Conservation (phyloP, 2,888 invertebrate genomes). For the Sinelater perroti region DNA sequence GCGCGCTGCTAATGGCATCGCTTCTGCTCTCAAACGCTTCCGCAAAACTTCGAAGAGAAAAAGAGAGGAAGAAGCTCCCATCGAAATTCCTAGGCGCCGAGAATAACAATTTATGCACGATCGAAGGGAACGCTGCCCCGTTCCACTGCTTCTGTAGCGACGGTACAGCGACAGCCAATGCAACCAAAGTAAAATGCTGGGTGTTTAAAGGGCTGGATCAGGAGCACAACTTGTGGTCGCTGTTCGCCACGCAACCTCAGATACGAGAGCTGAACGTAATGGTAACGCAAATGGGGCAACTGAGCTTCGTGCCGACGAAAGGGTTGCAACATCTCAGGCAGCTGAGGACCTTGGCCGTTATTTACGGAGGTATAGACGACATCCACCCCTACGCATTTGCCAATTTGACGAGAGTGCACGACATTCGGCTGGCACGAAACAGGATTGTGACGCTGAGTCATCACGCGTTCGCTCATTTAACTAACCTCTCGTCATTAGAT, state of each 20-base stretch:
- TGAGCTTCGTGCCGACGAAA: conserved; percentile 77
- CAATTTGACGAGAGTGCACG: conserved; percentile 73
- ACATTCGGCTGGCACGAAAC: conserved; percentile 74
- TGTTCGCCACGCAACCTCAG: conserved; percentile 76
- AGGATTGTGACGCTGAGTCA: conserved; percentile 73
- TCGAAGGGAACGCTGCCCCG: conserved; percentile 54
- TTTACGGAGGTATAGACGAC: conserved; percentile 76
- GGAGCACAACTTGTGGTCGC: conserved; percentile 76
- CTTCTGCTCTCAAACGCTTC: conserved; percentile 17
- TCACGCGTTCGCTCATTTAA: conserved; percentile 77
- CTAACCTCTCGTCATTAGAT: conserved; percentile 73
- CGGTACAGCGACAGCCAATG: conserved; percentile 63
- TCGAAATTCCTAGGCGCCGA: conserved; percentile 7
- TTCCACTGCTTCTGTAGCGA: conserved; percentile 76
- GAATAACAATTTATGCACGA: conserved; percentile 44
- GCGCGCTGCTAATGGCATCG: conserved; percentile 17
- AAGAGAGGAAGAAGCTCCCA: conserved; percentile 33
- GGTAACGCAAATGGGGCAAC: conserved; percentile 73
- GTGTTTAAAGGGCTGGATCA: conserved; percentile 72
- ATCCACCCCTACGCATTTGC: conserved; percentile 78
- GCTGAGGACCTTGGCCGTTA: conserved; percentile 73
- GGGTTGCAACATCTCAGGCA: conserved; percentile 72
- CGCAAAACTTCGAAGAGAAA: conserved; percentile 27
- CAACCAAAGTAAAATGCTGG: conserved; percentile 80
- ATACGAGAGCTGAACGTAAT: conserved; percentile 76